Percentiles rank a stretch among this genome's conserved stretches.
phyloP scores from a whole-genome alignment of 1,140 invertebrate genomes.

The Centruroides sculpturatus region DNA sequence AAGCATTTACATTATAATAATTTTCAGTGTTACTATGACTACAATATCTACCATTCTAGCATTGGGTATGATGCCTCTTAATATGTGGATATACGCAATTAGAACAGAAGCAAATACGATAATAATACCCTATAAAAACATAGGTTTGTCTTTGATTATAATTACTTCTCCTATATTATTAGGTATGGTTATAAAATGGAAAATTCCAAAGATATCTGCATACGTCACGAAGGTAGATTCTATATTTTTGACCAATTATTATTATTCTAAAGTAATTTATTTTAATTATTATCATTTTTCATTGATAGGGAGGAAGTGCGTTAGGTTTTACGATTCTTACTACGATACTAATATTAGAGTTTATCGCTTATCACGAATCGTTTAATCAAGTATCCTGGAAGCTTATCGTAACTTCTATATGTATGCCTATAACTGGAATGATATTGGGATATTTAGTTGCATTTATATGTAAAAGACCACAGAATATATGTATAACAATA shows the following conservation, averaged over 20 bases:
- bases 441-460: constrained; percentile 27
- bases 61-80: constrained; percentile 25
- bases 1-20: too few relatives aligned
- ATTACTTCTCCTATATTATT: constrained; percentile 22
- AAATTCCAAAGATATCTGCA: constrained; percentile 23
- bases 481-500: constrained; percentile 25
- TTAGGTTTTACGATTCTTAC: constrained; percentile 20
- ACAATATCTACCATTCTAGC: constrained; percentile 24
- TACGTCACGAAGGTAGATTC: constrained; percentile 20
- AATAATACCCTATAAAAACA: constrained; percentile 25
- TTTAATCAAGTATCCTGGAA: constrained; percentile 25
- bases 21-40: constrained; percentile 27
- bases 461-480: constrained; percentile 21
- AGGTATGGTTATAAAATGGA: constrained; percentile 26
- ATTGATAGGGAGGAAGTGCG: constrained; percentile 4
- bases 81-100: constrained; percentile 26
- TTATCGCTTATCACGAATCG: constrained; percentile 23
- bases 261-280: too few relatives aligned
- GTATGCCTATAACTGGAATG: constrained; percentile 28
- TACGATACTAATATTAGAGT: constrained; percentile 20
- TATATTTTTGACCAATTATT: too few relatives aligned
- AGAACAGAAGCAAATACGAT: too few relatives aligned
- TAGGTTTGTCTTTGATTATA: constrained; percentile 23
- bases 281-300: too few relatives aligned
- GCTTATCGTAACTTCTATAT: constrained; percentile 23